Evolutionary conservation across 2,888 invertebrate genomes (phyloP).

Genomic region (Urechis unicinctus): DNA sequence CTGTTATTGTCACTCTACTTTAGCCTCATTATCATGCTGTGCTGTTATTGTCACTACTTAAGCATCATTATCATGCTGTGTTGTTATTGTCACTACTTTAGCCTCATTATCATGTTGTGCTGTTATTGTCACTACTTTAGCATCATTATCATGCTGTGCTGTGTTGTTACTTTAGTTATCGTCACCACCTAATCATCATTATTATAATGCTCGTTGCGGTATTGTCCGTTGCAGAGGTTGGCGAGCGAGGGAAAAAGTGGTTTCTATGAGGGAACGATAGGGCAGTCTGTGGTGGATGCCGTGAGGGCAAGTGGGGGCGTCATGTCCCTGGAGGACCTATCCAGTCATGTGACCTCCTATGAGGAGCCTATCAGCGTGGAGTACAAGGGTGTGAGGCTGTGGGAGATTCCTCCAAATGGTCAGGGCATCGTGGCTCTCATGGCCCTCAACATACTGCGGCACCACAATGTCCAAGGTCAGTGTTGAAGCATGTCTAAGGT

Average conservation of each 20-base stretch:
- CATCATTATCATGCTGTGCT: too few relatives aligned
- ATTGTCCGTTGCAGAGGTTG: slow-evolving; percentile 28
- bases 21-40: too few relatives aligned
- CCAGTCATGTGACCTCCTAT: slow-evolving; percentile 28
- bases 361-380: slow-evolving; percentile 37
- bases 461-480: slow-evolving; percentile 42
- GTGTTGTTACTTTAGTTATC: too few relatives aligned
- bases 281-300: slow-evolving; percentile 33
- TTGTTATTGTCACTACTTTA: too few relatives aligned
- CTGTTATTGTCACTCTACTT: too few relatives aligned
- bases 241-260: slow-evolving; percentile 32
- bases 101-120: too few relatives aligned
- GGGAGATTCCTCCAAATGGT: slow-evolving; percentile 50
- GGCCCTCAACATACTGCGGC: slow-evolving; percentile 47
- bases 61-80: too few relatives aligned
- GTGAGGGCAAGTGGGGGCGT: slow-evolving; percentile 39
- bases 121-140: too few relatives aligned
- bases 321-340: slow-evolving; percentile 40
- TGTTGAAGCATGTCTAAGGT: too few relatives aligned
- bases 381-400: slow-evolving; percentile 39
- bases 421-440: slow-evolving; percentile 49
- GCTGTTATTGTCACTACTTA: too few relatives aligned
- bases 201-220: too few relatives aligned
- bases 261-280: slow-evolving; percentile 43
- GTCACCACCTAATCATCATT: too few relatives aligned